These are phyloP conservation scores for Potorous gilbertii DNA, from an alignment of 2,797 vertebrate species.

Conservation along the genomic window DNA sequence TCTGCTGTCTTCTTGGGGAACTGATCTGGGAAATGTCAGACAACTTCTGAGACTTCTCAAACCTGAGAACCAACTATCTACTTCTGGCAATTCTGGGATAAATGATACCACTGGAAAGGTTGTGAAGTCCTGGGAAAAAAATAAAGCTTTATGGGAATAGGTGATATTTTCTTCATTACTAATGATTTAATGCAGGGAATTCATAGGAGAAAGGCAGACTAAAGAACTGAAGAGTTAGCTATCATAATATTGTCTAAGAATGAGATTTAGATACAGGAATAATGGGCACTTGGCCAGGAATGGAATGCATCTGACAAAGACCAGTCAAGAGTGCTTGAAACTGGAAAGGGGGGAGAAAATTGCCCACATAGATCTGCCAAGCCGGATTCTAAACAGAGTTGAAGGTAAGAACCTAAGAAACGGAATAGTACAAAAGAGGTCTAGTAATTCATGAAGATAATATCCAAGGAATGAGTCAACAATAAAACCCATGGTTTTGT, in stretches of 20 bases:
- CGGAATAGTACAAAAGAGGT: not conserved
- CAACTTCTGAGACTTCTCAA: not conserved
- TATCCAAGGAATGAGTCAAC: not conserved
- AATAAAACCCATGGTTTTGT: not conserved
- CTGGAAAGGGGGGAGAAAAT: not conserved
- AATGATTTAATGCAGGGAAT: not conserved
- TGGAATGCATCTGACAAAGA: not conserved
- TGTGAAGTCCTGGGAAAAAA: too few species aligned
- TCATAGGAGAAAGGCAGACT: not conserved
- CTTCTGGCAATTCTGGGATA: not conserved
- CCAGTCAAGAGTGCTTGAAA: not conserved
- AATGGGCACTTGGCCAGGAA: not conserved
- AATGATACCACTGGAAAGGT: not conserved
- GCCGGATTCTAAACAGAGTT: not conserved
- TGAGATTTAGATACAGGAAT: not conserved
- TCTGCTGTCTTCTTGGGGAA: not conserved
- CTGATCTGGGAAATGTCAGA: not conserved
- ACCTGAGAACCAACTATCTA: not conserved
- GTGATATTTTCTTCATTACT: not conserved
- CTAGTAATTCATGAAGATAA: not conserved
- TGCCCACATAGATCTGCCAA: not conserved
- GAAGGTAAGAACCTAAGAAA: not conserved
- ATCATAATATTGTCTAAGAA: not conserved
- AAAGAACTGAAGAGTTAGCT: not conserved
- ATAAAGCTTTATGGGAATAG: not conserved